phyloP scores from a whole-genome alignment of 2,797 vertebrate genomes.

The Cossypha dichroa region DNA sequence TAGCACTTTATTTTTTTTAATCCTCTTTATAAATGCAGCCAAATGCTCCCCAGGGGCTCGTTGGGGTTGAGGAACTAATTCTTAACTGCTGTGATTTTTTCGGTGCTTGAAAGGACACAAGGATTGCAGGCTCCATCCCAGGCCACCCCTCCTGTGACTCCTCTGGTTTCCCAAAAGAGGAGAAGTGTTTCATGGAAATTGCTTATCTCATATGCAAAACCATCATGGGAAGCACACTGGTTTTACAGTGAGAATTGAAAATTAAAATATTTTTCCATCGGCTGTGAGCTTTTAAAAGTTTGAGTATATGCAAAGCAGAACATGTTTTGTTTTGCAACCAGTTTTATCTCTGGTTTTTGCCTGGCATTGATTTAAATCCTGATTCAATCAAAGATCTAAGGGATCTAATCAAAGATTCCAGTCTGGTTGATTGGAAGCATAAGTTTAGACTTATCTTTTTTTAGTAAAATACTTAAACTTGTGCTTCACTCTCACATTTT shows the following conservation, averaged over 20 bases:
- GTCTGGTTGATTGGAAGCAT: slow-evolving; percentile 36
- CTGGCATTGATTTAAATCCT: slow-evolving; percentile 37
- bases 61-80: slow-evolving; percentile 47
- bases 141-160: background rate
- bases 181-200: background rate
- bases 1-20: slow-evolving; percentile 47
- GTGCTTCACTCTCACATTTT: slow-evolving; percentile 9
- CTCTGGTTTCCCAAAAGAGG: background rate
- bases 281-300: background rate
- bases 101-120: background rate
- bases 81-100: slow-evolving; percentile 37
- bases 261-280: background rate
- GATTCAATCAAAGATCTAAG: slow-evolving; percentile 32
- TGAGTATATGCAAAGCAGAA: background rate
- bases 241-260: background rate
- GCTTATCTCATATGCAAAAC: background rate
- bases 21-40: slow-evolving; percentile 35
- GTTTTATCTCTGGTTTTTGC: slow-evolving; percentile 9
- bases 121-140: background rate
- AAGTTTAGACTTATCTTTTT: slow-evolving; percentile 34
- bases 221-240: background rate
- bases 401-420: slow-evolving; percentile 41
- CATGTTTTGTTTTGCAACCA: background rate
- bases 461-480: slow-evolving; percentile 9
- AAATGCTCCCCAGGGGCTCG: slow-evolving; percentile 7